Percentiles rank a stretch among this genome's conserved stretches.
Evolutionary conservation across 2,888 invertebrate species (phyloP).

Genomic region (Heliconius aoede): DNA sequence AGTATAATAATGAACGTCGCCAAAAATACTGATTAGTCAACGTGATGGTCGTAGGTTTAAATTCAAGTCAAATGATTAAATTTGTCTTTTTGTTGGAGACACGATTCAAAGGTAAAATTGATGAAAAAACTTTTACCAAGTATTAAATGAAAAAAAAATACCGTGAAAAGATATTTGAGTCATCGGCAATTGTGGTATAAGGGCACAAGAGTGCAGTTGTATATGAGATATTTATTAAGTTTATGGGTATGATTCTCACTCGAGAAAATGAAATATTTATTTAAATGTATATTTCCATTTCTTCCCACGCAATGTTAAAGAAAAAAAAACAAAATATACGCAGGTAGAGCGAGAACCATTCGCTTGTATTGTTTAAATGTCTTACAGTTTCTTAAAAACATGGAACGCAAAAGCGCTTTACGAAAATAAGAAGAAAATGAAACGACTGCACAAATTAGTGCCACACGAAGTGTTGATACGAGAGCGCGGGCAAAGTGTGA

Average conservation of each 20-base stretch:
- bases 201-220: too few species aligned
- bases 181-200: too few species aligned
- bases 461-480: conserved; percentile 23
- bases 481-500: conserved; percentile 7
- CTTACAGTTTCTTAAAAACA: conserved; percentile 6
- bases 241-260: too few species aligned
- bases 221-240: too few species aligned
- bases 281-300: background rate
- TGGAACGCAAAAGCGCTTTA: background rate
- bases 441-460: conserved; percentile 19
- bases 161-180: background rate
- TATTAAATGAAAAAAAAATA: background rate
- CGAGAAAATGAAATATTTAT: too few species aligned
- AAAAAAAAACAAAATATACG: background rate
- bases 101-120: conserved; percentile 1
- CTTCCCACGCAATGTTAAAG: too few species aligned
- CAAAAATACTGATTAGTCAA: too few species aligned
- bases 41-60: too few species aligned
- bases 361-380: background rate
- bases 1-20: too few species aligned
- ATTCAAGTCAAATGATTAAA: too few species aligned
- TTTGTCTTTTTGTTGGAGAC: background rate
- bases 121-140: background rate
- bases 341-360: background rate
- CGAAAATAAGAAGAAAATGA: conserved; percentile 13